phyloP scores from a whole-genome alignment of 2,797 vertebrate species.

The Myotis vivesi region DNA sequence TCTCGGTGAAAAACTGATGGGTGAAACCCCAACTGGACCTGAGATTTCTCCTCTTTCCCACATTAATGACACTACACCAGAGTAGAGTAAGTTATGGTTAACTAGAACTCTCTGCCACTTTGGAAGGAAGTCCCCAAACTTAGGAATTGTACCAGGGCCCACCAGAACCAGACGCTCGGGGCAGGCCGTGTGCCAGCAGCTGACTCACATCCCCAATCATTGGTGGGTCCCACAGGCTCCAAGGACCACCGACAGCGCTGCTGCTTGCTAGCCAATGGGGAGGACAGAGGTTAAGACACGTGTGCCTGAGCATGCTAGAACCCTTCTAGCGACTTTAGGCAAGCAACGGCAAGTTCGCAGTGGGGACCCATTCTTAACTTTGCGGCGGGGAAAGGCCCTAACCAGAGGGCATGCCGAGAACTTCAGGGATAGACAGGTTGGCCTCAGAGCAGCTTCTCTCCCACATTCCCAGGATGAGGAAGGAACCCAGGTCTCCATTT shows the following conservation, averaged over 20 bases:
- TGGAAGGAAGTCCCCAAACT: background rate
- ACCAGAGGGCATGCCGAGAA: background rate
- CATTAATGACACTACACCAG: background rate
- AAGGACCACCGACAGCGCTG: background rate
- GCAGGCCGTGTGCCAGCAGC: background rate
- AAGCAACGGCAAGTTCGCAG: background rate
- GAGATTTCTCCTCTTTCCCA: conserved; percentile 55
- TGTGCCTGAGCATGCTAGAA: background rate
- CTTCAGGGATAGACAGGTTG: background rate
- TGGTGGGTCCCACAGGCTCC: background rate
- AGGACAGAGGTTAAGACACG: conserved; percentile 20
- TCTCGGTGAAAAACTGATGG: conserved; percentile 51
- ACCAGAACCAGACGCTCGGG: background rate
- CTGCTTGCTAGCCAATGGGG: background rate
- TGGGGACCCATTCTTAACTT: background rate
- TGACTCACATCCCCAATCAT: accelerated
- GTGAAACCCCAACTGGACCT: conserved; percentile 67
- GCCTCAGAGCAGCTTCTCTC: background rate
- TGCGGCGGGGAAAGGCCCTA: background rate
- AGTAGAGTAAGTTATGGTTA: background rate
- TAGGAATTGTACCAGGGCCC: background rate
- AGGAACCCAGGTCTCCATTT: background rate
- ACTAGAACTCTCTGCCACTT: background rate
- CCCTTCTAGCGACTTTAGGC: background rate
- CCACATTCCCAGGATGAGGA: background rate